These are phyloP conservation scores for Drosophila rufa DNA, from an alignment of 1,140 invertebrate genomes.

Conservation along the genomic window DNA sequence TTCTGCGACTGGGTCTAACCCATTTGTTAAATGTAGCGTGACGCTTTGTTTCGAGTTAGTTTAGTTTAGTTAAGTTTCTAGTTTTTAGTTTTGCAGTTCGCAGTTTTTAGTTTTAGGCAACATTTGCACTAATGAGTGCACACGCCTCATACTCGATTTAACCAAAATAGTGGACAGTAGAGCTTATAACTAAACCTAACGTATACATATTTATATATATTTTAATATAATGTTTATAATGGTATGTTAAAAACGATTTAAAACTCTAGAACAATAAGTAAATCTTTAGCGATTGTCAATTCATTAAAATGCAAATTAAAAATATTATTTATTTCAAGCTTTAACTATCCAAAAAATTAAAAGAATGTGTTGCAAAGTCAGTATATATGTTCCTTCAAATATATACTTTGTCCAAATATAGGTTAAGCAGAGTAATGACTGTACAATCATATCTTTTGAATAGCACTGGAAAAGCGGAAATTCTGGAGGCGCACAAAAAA, in stretches of 20 bases:
- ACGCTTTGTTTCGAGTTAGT: slow-evolving; percentile 72
- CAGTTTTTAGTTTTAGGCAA: slow-evolving; percentile 55
- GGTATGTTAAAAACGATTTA: no score
- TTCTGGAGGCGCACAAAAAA: slow-evolving; percentile 12
- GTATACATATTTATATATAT: background rate
- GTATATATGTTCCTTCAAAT: background rate
- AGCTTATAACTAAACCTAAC: background rate
- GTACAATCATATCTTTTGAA: slow-evolving; percentile 14
- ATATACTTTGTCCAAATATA: background rate
- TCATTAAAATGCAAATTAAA: background rate
- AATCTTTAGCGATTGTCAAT: no score
- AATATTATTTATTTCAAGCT: background rate
- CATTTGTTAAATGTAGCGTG: slow-evolving; percentile 80
- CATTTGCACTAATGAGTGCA: slow-evolving; percentile 79
- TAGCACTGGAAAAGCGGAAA: slow-evolving; percentile 16
- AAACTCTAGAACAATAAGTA: no score
- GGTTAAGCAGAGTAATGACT: background rate
- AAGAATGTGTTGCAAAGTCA: no score
- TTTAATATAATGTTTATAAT: background rate
- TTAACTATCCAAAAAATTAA: no score
- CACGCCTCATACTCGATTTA: slow-evolving; percentile 36
- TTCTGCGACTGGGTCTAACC: slow-evolving; percentile 44
- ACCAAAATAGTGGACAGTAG: slow-evolving; percentile 6
- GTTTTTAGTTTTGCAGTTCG: slow-evolving; percentile 50
- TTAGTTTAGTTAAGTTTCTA: slow-evolving; percentile 66